phyloP scores from a whole-genome alignment of 2,888 invertebrate species.

The Tenthredo mesomela region DNA sequence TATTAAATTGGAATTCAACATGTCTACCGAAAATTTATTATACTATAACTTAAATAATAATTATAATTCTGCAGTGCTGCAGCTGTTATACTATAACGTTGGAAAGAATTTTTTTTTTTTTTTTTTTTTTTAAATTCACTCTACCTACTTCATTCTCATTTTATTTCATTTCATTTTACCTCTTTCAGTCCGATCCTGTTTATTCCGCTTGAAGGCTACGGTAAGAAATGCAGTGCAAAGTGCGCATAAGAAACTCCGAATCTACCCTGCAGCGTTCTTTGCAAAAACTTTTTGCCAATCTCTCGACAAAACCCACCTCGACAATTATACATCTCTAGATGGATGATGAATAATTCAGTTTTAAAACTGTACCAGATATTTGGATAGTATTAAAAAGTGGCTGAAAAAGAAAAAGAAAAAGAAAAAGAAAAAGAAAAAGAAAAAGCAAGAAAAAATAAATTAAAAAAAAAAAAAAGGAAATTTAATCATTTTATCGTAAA shows the following conservation, averaged over 20 bases:
- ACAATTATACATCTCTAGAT: slow-evolving; percentile 12
- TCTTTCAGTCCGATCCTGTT: slow-evolving; percentile 12
- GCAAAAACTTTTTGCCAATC: slow-evolving; percentile 24
- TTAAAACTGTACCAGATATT: neutral
- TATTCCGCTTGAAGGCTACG: slow-evolving; percentile 22
- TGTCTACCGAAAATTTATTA: neutral
- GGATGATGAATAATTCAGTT: slow-evolving; percentile 12
- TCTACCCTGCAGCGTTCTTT: neutral
- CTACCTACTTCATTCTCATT: neutral
- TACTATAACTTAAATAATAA: neutral
- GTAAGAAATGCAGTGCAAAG: slow-evolving; percentile 26
- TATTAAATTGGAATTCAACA: neutral
- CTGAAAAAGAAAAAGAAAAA: neutral
- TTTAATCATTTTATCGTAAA: neutral
- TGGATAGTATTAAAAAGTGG: neutral
- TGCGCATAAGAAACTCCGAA: slow-evolving; percentile 7
- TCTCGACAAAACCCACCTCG: neutral
- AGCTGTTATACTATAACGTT: neutral
- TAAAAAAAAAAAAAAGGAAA: neutral
- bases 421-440: neutral
- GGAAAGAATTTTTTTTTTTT: neutral
- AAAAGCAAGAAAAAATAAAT: neutral
- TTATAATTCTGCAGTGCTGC: too few species aligned
- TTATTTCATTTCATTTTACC: neutral
- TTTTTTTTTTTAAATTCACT: neutral